Evolutionary conservation across 2,888 invertebrate genomes (phyloP).

Genomic region (Brachynemurus nebulosus): DNA sequence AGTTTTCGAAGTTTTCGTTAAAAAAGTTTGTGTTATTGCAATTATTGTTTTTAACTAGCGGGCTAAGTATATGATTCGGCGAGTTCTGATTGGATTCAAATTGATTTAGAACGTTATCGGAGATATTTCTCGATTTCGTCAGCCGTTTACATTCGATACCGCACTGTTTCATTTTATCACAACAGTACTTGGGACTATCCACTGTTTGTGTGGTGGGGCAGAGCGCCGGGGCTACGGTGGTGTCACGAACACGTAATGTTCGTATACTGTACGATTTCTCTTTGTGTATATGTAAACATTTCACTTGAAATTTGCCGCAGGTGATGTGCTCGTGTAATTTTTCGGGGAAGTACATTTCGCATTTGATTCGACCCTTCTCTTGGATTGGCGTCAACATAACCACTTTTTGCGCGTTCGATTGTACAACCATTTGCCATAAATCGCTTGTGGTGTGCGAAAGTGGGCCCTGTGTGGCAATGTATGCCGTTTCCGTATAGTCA

Average conservation of each 20-base stretch:
- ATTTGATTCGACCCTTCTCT: constrained; percentile 74
- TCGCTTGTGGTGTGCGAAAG: constrained; percentile 78
- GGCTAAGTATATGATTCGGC: constrained; percentile 1
- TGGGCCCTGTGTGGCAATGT: constrained; percentile 89
- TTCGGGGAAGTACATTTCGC: constrained; percentile 74
- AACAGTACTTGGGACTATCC: not conserved
- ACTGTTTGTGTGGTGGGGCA: not conserved
- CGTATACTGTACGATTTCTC: constrained; percentile 9
- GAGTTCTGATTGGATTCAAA: not conserved
- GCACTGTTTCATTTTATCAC: constrained; percentile 3
- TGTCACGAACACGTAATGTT: constrained; percentile 7
- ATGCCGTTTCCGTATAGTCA: constrained; percentile 71
- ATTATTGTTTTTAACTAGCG: not conserved
- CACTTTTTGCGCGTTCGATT: constrained; percentile 29
- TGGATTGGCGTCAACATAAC: constrained; percentile 86
- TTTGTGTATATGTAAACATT: constrained; percentile 4
- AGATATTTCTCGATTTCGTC: not conserved
- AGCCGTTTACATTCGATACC: not conserved
- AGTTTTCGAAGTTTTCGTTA: not conserved
- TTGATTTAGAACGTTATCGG: not conserved
- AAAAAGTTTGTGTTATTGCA: not conserved
- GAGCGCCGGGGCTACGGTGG: not conserved
- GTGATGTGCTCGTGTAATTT: constrained; percentile 1
- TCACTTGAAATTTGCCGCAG: constrained; percentile 8
- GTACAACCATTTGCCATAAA: constrained; percentile 78